These are phyloP conservation scores for Molanna angustata DNA, from an alignment of 2,888 invertebrate species.

Conservation along the genomic window DNA sequence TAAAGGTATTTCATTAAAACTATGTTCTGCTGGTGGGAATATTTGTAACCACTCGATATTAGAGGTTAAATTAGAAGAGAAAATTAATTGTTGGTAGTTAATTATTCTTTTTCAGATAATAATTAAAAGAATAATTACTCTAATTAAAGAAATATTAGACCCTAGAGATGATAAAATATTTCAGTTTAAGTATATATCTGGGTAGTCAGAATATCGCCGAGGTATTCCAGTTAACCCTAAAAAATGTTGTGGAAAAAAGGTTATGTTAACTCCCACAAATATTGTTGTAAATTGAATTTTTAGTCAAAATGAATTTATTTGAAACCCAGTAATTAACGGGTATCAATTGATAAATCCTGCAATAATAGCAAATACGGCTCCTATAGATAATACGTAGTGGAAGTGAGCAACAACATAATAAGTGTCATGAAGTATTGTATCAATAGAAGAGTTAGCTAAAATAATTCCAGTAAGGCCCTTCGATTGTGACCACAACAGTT, in stretches of 20 bases:
- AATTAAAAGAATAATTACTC: constrained; percentile 58
- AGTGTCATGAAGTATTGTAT: constrained; percentile 76
- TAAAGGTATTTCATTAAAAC: constrained; percentile 58
- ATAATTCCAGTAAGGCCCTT: constrained; percentile 67
- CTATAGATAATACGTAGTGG: constrained; percentile 78
- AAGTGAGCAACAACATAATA: constrained; percentile 84
- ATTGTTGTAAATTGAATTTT: constrained; percentile 69
- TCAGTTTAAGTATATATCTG: constrained; percentile 63
- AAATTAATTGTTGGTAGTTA: constrained; percentile 46
- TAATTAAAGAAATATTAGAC: constrained; percentile 60
- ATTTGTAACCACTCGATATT: constrained; percentile 64
- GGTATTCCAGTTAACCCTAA: constrained; percentile 69
- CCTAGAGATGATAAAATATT: constrained; percentile 67
- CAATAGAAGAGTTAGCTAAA: constrained; percentile 72
- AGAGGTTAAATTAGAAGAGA: constrained; percentile 31
- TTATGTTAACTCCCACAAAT: constrained; percentile 76
- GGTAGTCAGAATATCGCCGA: constrained; percentile 73
- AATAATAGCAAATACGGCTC: constrained; percentile 77
- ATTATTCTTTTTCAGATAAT: constrained; percentile 62
- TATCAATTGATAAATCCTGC: constrained; percentile 71
- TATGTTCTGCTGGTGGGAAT: constrained; percentile 57
- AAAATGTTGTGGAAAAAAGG: constrained; percentile 80
- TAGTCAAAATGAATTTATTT: constrained; percentile 56
- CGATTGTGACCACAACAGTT: no score
- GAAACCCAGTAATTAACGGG: constrained; percentile 63